A percentile compares a stretch with the other conserved stretches of the same genome.
Conservation (phyloP, 2,113 vertebrate genomes). For the Edolisoma coerulescens region DNA sequence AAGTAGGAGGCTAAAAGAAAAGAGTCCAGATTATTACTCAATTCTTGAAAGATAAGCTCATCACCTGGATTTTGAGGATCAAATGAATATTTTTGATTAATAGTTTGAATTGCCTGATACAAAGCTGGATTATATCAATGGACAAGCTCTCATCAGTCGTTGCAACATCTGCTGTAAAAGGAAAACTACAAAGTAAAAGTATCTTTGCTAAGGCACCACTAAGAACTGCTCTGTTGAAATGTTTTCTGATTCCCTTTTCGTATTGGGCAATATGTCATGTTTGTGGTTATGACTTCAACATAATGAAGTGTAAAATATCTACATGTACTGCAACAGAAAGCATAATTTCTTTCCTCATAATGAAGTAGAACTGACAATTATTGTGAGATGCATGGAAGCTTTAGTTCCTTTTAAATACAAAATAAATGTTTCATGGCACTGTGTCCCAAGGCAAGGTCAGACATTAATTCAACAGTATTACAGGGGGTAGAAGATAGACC, state of each 20-base stretch:
- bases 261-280: background rate
- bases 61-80: conserved; percentile 34
- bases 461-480: background rate
- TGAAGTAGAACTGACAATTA: background rate
- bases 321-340: background rate
- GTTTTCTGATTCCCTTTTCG: background rate
- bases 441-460: background rate
- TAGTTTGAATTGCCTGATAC: background rate
- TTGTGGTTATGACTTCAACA: background rate
- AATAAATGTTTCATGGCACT: background rate
- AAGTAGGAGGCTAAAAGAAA: background rate
- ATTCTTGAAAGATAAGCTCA: background rate
- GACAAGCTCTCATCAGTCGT: conserved; percentile 4
- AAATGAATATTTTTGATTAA: background rate
- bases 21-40: background rate
- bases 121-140: conserved; percentile 47
- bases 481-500: background rate
- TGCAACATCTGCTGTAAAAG: background rate
- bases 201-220: background rate
- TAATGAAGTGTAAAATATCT: background rate
- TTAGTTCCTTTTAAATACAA: background rate
- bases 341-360: background rate
- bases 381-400: background rate
- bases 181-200: background rate
- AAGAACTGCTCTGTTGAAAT: background rate